These are phyloP conservation scores for Microtus montanus DNA, from an alignment of 2,113 vertebrate species.

Conservation along the genomic window DNA sequence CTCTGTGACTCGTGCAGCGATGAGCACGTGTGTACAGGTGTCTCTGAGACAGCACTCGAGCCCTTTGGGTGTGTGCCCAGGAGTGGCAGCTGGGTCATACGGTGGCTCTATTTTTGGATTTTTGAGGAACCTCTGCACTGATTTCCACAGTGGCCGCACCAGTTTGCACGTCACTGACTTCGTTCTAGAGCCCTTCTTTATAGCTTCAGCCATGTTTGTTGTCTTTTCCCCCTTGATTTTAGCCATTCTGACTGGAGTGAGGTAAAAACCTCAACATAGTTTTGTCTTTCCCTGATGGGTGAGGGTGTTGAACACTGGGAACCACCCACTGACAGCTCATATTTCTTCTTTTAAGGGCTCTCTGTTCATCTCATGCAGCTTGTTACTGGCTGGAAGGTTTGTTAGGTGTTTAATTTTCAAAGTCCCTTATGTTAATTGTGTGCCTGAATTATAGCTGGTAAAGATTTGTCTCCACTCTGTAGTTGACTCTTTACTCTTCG, in stretches of 20 bases:
- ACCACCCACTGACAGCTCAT: neutral
- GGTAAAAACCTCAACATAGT: neutral
- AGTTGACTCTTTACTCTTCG: neutral
- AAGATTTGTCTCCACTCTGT: neutral
- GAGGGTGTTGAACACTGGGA: neutral
- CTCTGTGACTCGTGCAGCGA: accelerated
- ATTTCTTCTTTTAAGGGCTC: neutral
- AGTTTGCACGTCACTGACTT: no score
- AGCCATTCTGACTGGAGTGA: neutral
- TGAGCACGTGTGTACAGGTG: neutral
- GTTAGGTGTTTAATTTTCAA: neutral
- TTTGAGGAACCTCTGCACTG: neutral
- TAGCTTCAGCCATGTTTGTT: neutral
- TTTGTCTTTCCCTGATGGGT: neutral
- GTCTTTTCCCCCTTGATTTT: neutral
- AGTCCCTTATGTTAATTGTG: neutral
- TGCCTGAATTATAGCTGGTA: neutral
- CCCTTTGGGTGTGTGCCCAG: neutral
- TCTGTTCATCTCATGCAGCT: neutral
- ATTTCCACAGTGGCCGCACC: neutral
- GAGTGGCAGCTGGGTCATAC: neutral
- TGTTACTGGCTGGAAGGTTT: neutral
- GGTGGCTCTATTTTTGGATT: neutral
- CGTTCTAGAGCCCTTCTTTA: neutral
- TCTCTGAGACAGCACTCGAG: neutral